Evolutionary conservation across 2,113 vertebrate genomes (phyloP).

Genomic region (Himantopus leucocephalus): DNA sequence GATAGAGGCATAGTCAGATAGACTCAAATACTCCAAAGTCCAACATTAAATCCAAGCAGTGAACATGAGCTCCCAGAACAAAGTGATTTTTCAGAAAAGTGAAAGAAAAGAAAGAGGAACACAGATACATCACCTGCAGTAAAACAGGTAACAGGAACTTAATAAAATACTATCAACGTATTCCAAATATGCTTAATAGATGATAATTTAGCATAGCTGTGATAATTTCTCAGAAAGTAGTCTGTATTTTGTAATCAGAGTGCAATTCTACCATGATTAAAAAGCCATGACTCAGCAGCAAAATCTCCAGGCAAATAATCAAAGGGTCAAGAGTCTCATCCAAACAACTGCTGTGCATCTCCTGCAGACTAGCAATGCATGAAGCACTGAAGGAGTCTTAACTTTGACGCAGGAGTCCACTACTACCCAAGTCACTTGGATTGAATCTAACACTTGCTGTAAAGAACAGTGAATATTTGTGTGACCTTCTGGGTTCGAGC

Average conservation of each 20-base stretch:
- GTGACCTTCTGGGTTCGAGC: not conserved
- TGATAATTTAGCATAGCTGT: not conserved
- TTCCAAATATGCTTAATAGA: not conserved
- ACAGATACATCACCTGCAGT: not conserved
- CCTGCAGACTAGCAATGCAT: not conserved
- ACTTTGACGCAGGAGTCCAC: not conserved
- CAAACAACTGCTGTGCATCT: not conserved
- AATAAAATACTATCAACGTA: not conserved
- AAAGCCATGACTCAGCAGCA: not conserved
- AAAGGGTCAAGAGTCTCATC: not conserved
- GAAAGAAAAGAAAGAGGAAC: not conserved
- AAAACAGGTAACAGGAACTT: not conserved
- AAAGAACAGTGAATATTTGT: not conserved
- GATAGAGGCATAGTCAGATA: not conserved
- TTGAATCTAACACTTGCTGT: not conserved
- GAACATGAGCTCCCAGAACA: not conserved
- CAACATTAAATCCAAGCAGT: not conserved
- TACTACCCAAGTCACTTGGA: not conserved
- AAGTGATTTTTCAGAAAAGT: not conserved
- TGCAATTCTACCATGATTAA: not conserved
- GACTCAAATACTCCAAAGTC: not conserved
- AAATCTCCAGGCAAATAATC: not conserved
- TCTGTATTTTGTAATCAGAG: not conserved
- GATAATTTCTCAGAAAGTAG: not conserved
- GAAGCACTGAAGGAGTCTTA: not conserved